Percentiles rank a stretch among this genome's conserved stretches.
Conservation (phyloP, 2,888 invertebrate species). For the Mimumesa dahlbomi region DNA sequence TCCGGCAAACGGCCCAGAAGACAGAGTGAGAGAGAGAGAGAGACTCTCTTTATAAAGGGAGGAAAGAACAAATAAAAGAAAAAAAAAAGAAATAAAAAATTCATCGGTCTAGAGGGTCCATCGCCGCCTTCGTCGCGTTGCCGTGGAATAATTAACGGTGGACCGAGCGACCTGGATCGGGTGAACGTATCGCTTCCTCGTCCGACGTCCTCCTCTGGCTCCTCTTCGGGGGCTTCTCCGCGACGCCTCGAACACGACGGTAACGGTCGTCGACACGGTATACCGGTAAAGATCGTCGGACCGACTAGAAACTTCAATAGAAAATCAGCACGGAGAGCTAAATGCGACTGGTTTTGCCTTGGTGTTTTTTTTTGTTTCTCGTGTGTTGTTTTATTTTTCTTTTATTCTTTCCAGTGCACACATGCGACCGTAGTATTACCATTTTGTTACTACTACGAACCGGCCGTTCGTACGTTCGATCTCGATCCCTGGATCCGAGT, state of each 20-base stretch:
- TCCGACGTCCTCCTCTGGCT: constrained; percentile 44
- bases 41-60: constrained; percentile 50
- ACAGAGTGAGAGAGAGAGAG: constrained; percentile 36
- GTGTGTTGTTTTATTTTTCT: too few relatives aligned
- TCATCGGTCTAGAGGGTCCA: constrained; percentile 47
- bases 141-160: constrained; percentile 77
- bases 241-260: constrained; percentile 61
- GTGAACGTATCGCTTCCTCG: constrained; percentile 67
- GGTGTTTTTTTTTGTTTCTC: too few relatives aligned
- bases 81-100: too few relatives aligned
- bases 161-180: constrained; percentile 71
- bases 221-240: constrained; percentile 41
- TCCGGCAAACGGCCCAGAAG: constrained; percentile 60
- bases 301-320: constrained; percentile 36
- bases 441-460: constrained; percentile 7
- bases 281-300: constrained; percentile 15
- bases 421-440: constrained; percentile 27
- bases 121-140: constrained; percentile 64
- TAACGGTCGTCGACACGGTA: constrained; percentile 64
- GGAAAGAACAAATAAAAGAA: constrained; percentile 66
- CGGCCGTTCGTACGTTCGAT: background rate
- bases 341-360: constrained; percentile 6
- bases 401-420: background rate
- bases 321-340: constrained; percentile 37
- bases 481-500: too few relatives aligned